phyloP scores from a whole-genome alignment of 2,113 vertebrate species.

The Cettia cetti region DNA sequence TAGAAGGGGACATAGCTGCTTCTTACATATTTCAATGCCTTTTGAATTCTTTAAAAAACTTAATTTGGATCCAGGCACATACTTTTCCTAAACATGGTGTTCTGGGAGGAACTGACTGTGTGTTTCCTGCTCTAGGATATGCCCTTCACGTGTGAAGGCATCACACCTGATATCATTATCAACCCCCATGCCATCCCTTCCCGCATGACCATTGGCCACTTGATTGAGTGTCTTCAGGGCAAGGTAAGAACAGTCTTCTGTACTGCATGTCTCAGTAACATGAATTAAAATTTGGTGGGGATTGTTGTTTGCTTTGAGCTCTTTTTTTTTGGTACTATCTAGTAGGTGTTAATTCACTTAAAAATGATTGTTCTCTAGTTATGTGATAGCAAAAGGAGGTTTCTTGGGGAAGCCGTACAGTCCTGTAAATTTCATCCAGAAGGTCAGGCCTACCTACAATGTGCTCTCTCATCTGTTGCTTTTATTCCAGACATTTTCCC shows the following conservation, averaged over 20 bases:
- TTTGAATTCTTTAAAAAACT: background rate
- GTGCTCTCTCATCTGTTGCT: background rate
- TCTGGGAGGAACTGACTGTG: background rate
- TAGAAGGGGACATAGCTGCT: background rate
- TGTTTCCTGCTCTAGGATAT: constrained; percentile 83
- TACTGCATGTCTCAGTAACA: background rate
- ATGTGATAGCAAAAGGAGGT: background rate
- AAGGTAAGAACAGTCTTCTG: constrained; percentile 78
- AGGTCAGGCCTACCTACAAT: background rate
- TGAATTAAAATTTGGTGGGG: background rate
- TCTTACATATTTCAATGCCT: rapidly evolving
- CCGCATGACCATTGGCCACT: constrained; percentile 97
- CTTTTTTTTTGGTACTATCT: background rate
- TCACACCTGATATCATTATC: constrained; percentile 98
- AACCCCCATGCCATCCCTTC: constrained; percentile 98
- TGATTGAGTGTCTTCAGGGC: constrained; percentile 99
- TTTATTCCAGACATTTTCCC: background rate
- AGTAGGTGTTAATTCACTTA: background rate
- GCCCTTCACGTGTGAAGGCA: constrained; percentile 98
- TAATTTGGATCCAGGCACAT: background rate
- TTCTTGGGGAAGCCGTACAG: background rate
- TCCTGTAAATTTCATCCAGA: background rate
- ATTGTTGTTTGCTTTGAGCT: background rate
- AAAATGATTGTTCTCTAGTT: background rate
- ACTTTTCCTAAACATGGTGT: background rate